These are phyloP conservation scores for Stenotaenia linearis DNA, from an alignment of 2,888 invertebrate species.

Conservation along the genomic window DNA sequence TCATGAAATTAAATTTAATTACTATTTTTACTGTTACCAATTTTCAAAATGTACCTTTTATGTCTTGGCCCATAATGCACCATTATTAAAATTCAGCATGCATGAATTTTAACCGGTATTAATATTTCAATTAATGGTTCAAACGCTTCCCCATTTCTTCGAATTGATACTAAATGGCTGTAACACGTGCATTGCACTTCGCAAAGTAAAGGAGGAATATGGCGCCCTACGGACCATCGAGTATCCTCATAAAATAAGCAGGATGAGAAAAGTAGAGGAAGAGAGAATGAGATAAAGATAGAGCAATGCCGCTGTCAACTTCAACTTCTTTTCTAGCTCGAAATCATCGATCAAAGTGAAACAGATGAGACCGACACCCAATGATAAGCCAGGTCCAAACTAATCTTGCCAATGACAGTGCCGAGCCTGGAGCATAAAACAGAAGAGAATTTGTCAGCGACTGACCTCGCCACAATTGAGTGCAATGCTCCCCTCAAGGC, in stretches of 20 bases:
- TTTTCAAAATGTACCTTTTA: too few species aligned
- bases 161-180: neutral
- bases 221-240: neutral
- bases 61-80: too few species aligned
- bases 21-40: too few species aligned
- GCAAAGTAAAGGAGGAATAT: neutral
- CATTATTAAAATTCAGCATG: too few species aligned
- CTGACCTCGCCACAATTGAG: neutral
- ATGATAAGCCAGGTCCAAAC: neutral
- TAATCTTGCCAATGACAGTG: neutral
- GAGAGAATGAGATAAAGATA: neutral
- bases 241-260: neutral
- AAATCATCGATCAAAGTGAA: neutral
- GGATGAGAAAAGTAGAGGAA: neutral
- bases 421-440: neutral
- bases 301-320: neutral
- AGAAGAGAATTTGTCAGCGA: neutral
- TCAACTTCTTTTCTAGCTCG: neutral
- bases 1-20: too few species aligned
- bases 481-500: neutral
- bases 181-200: neutral
- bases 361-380: neutral
- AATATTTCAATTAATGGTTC: neutral
- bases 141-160: neutral
- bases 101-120: too few species aligned